Base-by-base conservation (phyloP, 2,888 invertebrate species). In the Steromphala cineraria region DNA sequence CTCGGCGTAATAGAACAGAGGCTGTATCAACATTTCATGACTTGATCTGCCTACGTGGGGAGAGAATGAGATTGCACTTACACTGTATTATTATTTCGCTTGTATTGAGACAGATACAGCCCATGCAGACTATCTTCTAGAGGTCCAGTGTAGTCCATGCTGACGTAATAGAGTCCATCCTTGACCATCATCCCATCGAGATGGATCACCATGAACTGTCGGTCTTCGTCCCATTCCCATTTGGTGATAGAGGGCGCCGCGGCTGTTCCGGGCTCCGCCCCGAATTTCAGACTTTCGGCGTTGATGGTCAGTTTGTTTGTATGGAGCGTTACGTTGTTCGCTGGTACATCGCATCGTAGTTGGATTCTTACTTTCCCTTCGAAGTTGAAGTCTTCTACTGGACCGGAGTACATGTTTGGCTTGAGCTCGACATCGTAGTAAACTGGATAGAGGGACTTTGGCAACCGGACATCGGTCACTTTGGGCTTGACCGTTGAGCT, bases 121-220 rank as follows among this genome's bases (percentile, higher is more conserved):
- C 90, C 90, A 2, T 83, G 84, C 19, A 90, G 80, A 46, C 89
- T 89, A 71, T 85, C 86, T 7, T 96, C 96, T 77, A 97, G 94
- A 82, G 95, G 94, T 0, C 97, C 97, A 5, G 94, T 94, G 90
- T 96, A 98, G 75, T 95, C 95, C 83, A 97, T 95, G 85, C 95
- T 94, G 84, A 98, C 92, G 77, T 95, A 93, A 92, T 97, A 97
- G 21, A 75, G 13, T 13, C 53, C 21, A 55, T 40, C 71, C 24
- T 93, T 94, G 85, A 94, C 93, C 82, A 97, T 92, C 31, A 94
- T 93, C 76, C 95, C 95, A 36, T 94, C 94, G 85, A 96, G 93
- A 81, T 95, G 94, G 82, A 97, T 93, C 52, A 96, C 87, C 31
- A 90, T 82, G 82, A 92, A 92, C 82, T 92, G 89, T 67, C 91